Conservation (phyloP, 2,113 vertebrate species). For the Narcine bancroftii region DNA sequence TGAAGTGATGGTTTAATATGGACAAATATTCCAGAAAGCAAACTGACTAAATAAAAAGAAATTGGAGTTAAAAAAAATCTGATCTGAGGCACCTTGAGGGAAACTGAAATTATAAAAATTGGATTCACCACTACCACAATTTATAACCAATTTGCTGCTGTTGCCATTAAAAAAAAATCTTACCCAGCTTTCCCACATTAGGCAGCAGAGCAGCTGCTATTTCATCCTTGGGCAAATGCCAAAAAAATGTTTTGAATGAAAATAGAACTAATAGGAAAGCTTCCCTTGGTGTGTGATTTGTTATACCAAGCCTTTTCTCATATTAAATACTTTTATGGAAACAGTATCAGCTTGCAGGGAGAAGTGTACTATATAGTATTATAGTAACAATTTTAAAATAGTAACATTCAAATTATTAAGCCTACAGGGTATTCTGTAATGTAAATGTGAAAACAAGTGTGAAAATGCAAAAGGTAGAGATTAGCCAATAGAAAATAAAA, state of each 20-base stretch:
- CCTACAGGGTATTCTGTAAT: slow-evolving; percentile 8
- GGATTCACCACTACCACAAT: background rate
- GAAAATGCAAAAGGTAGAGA: background rate
- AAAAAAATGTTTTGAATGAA: slow-evolving; percentile 34
- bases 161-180: background rate
- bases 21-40: background rate
- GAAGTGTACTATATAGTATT: too few relatives aligned
- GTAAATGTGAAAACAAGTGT: background rate
- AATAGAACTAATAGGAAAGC: slow-evolving; percentile 10
- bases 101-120: background rate
- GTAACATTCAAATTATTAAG: slow-evolving; percentile 12
- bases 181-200: slow-evolving; percentile 32
- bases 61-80: background rate
- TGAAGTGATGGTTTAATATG: background rate
- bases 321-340: slow-evolving; percentile 29
- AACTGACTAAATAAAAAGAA: background rate
- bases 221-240: slow-evolving; percentile 24
- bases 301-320: slow-evolving; percentile 6
- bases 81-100: background rate
- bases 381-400: background rate
- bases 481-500: background rate
- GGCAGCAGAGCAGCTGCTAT: slow-evolving; percentile 29
- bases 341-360: background rate
- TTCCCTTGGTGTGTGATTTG: slow-evolving; percentile 31
- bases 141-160: background rate